Evolutionary conservation across 2,888 invertebrate species (phyloP).

Genomic region (Caenorhabditis sp.): DNA sequence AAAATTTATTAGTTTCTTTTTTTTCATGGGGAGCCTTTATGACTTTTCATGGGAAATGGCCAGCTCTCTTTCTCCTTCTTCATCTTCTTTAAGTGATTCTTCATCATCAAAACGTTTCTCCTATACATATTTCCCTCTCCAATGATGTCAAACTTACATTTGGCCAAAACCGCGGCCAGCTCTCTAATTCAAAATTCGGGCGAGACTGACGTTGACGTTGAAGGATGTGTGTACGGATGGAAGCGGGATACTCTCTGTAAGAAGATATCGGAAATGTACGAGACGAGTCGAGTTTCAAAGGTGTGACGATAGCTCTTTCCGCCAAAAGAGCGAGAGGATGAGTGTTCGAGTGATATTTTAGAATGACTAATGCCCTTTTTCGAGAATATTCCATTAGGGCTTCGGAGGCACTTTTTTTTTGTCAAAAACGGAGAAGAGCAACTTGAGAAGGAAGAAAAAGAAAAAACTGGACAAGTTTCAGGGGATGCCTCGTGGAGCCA

Average conservation of each 20-base stretch:
- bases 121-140: too few relatives aligned
- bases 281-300: constrained; percentile 33
- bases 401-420: background rate
- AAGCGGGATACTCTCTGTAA: constrained; percentile 34
- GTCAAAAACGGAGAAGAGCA: constrained; percentile 3
- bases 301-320: constrained; percentile 12
- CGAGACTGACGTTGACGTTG: constrained; percentile 31
- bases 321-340: too few relatives aligned
- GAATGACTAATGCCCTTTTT: constrained; percentile 29
- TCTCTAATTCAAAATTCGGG: constrained; percentile 29
- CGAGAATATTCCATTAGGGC: background rate
- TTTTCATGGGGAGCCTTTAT: too few relatives aligned
- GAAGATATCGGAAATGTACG: constrained; percentile 27
- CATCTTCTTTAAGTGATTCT: too few relatives aligned
- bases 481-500: too few relatives aligned
- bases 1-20: too few relatives aligned
- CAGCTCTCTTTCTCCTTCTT: too few relatives aligned
- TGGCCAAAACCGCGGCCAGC: constrained; percentile 8
- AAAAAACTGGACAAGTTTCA: too few relatives aligned
- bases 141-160: constrained; percentile 34
- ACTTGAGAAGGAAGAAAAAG: background rate
- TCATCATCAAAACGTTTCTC: too few relatives aligned
- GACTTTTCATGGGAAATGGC: too few relatives aligned
- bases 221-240: constrained; percentile 13
- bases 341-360: constrained; percentile 26